These are phyloP conservation scores for Liopterus haemorrhoidalis DNA, from an alignment of 2,888 invertebrate genomes.

Conservation along the genomic window DNA sequence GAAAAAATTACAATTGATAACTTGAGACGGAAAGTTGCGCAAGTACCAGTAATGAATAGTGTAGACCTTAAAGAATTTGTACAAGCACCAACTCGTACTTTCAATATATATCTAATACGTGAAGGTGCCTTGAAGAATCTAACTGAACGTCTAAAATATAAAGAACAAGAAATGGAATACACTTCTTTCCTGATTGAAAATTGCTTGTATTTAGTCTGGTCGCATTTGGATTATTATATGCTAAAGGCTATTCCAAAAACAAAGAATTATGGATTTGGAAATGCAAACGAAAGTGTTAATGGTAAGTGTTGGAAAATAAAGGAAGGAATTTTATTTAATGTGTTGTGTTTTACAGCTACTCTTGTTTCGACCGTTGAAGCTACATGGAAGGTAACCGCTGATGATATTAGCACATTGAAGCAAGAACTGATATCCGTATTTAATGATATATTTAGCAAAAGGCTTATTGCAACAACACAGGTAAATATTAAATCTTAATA, in stretches of 20 bases:
- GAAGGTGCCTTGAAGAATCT: slow-evolving; percentile 47
- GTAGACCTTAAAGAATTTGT: slow-evolving; percentile 54
- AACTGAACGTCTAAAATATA: slow-evolving; percentile 50
- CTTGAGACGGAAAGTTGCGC: slow-evolving; percentile 47
- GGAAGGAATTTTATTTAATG: slow-evolving; percentile 2
- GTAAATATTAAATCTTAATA: too few species aligned
- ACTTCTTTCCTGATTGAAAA: slow-evolving; percentile 64
- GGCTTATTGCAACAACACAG: slow-evolving; percentile 63
- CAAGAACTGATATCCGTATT: slow-evolving; percentile 67
- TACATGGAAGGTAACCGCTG: slow-evolving; percentile 54
- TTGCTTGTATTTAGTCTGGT: slow-evolving; percentile 70
- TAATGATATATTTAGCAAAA: slow-evolving; percentile 72
- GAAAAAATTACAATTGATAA: slow-evolving; percentile 48
- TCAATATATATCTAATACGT: slow-evolving; percentile 38
- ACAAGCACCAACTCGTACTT: slow-evolving; percentile 37
- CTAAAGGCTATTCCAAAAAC: slow-evolving; percentile 52
- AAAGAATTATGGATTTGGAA: slow-evolving; percentile 35
- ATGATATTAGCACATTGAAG: slow-evolving; percentile 61
- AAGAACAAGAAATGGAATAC: slow-evolving; percentile 55
- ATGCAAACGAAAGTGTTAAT: slow-evolving; percentile 34
- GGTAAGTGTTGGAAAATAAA: slow-evolving; percentile 34
- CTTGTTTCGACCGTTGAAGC: slow-evolving; percentile 47
- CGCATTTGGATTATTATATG: slow-evolving; percentile 67
- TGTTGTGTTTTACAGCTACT: slow-evolving; percentile 39
- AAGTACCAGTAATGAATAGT: slow-evolving; percentile 50